These are phyloP conservation scores for Apodemia zela DNA, from an alignment of 2,888 invertebrate species.

Conservation along the genomic window DNA sequence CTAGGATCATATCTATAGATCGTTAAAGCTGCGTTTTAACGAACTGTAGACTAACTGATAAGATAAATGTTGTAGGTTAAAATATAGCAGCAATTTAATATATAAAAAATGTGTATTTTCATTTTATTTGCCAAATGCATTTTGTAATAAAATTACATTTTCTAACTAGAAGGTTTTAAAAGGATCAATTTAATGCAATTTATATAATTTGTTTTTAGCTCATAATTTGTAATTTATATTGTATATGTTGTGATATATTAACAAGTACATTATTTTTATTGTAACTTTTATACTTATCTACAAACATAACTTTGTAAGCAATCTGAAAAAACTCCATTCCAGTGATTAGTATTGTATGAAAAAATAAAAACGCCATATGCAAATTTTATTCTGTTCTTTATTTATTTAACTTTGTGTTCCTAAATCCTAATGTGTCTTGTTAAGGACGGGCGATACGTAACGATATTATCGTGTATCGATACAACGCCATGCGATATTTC, in stretches of 20 bases:
- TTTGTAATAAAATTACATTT: no score
- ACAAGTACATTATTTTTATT: constrained; percentile 2
- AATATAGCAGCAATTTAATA: no score
- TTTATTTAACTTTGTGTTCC: background rate
- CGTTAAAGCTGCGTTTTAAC: no score
- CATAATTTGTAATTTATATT: background rate
- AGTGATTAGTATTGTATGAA: constrained; percentile 10
- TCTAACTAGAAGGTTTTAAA: background rate
- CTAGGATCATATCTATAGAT: no score
- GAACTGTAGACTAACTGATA: no score
- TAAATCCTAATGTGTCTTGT: no score
- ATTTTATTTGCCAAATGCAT: no score
- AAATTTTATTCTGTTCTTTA: background rate
- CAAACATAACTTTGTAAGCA: background rate
- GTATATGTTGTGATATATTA: constrained; percentile 6
- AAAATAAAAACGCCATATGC: constrained; percentile 7
- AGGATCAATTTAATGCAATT: background rate
- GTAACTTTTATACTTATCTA: background rate
- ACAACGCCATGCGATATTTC: no score
- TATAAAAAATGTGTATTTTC: no score
- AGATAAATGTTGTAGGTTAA: no score
- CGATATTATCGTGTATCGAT: no score
- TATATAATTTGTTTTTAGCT: background rate
- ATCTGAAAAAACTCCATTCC: constrained; percentile 4
- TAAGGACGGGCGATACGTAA: no score